A percentile compares a stretch with the other conserved stretches of the same genome.
Evolutionary conservation across 2,113 vertebrate genomes (phyloP).

Genomic region (Rana temporaria): DNA sequence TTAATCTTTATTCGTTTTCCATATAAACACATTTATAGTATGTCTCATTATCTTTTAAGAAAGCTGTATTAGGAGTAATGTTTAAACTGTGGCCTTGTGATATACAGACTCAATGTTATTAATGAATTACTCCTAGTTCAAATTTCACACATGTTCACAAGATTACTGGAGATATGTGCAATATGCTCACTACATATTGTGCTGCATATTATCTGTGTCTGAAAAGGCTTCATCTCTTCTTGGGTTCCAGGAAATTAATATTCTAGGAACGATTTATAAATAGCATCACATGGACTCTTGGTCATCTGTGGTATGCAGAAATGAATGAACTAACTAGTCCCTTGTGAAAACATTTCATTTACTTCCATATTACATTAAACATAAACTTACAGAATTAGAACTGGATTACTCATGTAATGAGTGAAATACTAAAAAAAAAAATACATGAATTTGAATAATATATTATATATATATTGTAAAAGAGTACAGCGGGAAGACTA

Average conservation of each 20-base stretch:
- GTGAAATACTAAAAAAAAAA: no score
- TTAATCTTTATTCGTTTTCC: no score
- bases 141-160: slow-evolving; percentile 33
- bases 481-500: no score
- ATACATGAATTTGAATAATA: no score
- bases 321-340: slow-evolving; percentile 7
- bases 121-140: not conserved
- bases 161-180: slow-evolving; percentile 31
- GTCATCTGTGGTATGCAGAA: slow-evolving; percentile 21
- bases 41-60: not conserved
- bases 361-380: not conserved
- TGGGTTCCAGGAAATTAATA: slow-evolving; percentile 52
- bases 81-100: slow-evolving; percentile 6
- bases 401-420: no score
- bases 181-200: slow-evolving; percentile 37
- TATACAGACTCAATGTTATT: not conserved
- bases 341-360: not conserved
- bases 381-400: not conserved
- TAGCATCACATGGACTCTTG: not conserved
- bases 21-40: no score
- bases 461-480: no score
- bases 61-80: slow-evolving; percentile 1
- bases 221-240: slow-evolving; percentile 24
- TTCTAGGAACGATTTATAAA: slow-evolving; percentile 53
- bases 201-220: slow-evolving; percentile 11